Percentiles rank a stretch among this genome's conserved stretches.
Evolutionary conservation across 2,797 vertebrate genomes (phyloP).

Genomic region (Pelodytes ibericus): DNA sequence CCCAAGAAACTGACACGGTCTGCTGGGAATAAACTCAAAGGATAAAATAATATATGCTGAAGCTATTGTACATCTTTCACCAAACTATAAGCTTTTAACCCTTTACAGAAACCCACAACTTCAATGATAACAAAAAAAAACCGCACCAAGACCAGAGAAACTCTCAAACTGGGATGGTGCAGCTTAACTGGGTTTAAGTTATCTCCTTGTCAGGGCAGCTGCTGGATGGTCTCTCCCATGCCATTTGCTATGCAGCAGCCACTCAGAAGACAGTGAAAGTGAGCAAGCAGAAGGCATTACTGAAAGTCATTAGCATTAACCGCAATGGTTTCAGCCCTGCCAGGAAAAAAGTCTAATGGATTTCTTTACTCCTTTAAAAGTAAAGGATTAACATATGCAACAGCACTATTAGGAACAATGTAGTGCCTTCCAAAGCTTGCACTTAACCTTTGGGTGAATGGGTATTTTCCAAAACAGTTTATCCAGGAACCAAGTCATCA

Average conservation of each 20-base stretch:
- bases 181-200: constrained; percentile 28
- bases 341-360: constrained; percentile 75
- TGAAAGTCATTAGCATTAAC: constrained; percentile 70
- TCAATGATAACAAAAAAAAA: too few species aligned
- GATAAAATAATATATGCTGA: too few species aligned
- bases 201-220: constrained; percentile 40
- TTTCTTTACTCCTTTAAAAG: constrained; percentile 47
- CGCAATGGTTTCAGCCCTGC: constrained; percentile 70
- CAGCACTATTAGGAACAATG: neutral
- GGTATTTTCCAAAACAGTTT: constrained; percentile 29
- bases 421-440: constrained; percentile 17
- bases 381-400: constrained; percentile 17
- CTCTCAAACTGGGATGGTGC: too few species aligned
- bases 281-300: constrained; percentile 63
- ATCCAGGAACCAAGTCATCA: constrained; percentile 24
- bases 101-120: too few species aligned
- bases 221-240: constrained; percentile 56
- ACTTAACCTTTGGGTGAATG: constrained; percentile 44
- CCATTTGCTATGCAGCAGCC: constrained; percentile 62
- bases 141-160: too few species aligned
- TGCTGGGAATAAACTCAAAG: too few species aligned
- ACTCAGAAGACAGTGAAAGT: constrained; percentile 57
- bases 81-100: too few species aligned
- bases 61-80: too few species aligned
- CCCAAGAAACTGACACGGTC: too few species aligned